phyloP scores from a whole-genome alignment of 1,140 invertebrate genomes.

The Oncopeltus fasciatus region DNA sequence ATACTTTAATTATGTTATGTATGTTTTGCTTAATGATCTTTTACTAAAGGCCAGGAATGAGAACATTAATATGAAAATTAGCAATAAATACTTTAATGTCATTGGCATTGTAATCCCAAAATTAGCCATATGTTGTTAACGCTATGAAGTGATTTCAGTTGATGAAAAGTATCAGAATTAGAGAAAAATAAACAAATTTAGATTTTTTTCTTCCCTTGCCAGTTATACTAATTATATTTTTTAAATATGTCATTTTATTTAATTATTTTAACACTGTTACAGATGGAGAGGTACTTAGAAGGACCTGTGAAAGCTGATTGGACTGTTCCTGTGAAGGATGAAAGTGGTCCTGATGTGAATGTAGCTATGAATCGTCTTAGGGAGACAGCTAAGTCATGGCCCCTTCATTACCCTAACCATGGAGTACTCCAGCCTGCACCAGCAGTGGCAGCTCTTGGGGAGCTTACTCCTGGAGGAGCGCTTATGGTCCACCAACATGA shows the following conservation, averaged over 20 bases:
- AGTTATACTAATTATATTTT: too few species aligned
- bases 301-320: constrained; percentile 41
- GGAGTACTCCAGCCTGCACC: constrained; percentile 5
- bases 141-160: too few species aligned
- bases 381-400: constrained; percentile 29
- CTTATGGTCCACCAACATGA: constrained; percentile 69
- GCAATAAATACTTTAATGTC: too few species aligned
- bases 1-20: too few species aligned
- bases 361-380: constrained; percentile 21
- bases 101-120: too few species aligned
- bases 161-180: neutral
- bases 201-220: too few species aligned
- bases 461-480: constrained; percentile 81
- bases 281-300: constrained; percentile 68
- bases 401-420: neutral
- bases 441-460: constrained; percentile 35
- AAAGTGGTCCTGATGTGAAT: neutral
- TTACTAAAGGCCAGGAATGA: too few species aligned
- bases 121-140: too few species aligned
- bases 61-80: too few species aligned
- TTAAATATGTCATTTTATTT: neutral
- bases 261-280: too few species aligned
- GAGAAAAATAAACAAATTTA: neutral
- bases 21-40: too few species aligned
- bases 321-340: constrained; percentile 24